Evolutionary conservation across 92 coral and sea anemone species (phyloP).

Genomic region (Epizoanthus illoricatus): DNA sequence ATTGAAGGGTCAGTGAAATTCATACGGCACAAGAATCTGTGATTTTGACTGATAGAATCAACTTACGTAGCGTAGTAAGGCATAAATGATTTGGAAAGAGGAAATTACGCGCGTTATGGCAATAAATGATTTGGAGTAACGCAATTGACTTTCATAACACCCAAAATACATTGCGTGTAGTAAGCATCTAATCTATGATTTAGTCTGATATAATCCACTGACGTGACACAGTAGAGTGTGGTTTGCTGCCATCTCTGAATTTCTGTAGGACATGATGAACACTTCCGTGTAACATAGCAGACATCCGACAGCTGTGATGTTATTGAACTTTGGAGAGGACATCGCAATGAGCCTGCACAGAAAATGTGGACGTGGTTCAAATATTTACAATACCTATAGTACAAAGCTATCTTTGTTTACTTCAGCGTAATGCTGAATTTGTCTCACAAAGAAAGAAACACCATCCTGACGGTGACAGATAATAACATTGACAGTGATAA

Average conservation of each 20-base stretch:
- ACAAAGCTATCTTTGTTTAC: too few species aligned
- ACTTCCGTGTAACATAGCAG: constrained; percentile 71
- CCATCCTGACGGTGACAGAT: too few species aligned
- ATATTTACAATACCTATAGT: too few species aligned
- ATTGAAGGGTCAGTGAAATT: too few species aligned
- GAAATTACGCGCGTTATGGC: too few species aligned
- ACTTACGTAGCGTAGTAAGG: too few species aligned
- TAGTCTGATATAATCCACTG: not conserved
- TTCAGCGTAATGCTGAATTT: too few species aligned
- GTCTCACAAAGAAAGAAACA: too few species aligned
- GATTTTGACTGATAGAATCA: too few species aligned
- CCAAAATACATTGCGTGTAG: not conserved
- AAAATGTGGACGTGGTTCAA: not conserved
- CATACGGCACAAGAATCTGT: too few species aligned
- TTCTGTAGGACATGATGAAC: constrained; percentile 56
- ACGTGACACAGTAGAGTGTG: constrained; percentile 51
- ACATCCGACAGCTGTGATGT: constrained; percentile 78
- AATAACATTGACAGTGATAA: too few species aligned
- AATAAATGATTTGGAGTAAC: not conserved
- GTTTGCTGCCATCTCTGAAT: constrained; percentile 33
- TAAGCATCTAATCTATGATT: not conserved
- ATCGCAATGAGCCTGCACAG: constrained; percentile 66
- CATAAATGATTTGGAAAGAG: too few species aligned
- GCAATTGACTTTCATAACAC: not conserved
- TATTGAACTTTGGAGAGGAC: constrained; percentile 90